Conservation (phyloP, 2,888 invertebrate species). For the Mythimna albipuncta region DNA sequence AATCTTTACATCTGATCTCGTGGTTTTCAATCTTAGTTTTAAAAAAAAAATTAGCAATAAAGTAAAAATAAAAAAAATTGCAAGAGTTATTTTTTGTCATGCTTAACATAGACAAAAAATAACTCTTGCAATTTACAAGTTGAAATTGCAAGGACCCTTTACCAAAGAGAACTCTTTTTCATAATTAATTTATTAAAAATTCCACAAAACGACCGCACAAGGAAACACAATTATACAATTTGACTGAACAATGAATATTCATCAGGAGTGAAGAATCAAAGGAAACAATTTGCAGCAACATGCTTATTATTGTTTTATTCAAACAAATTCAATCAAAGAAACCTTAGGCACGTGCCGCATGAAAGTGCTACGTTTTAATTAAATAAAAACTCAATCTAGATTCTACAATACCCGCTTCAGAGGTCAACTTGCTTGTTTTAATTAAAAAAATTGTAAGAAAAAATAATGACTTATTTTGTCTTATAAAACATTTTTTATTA, state of each 20-base stretch:
- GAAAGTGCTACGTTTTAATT: conserved; percentile 4
- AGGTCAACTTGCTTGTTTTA: background rate
- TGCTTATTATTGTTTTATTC: conserved; percentile 19
- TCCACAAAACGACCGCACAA: background rate
- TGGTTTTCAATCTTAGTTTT: too few relatives aligned
- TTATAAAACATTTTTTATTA: background rate
- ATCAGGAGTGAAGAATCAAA: conserved; percentile 17
- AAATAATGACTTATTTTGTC: background rate
- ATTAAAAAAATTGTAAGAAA: background rate
- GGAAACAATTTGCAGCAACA: conserved; percentile 3
- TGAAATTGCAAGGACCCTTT: too few relatives aligned
- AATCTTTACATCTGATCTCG: too few relatives aligned
- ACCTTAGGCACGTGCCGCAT: background rate
- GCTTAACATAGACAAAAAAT: background rate
- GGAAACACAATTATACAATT: conserved; percentile 4
- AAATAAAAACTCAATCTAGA: background rate
- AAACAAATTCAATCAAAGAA: background rate
- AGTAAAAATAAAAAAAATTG: too few relatives aligned
- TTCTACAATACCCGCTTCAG: background rate
- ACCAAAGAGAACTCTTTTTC: background rate
- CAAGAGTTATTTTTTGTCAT: too few relatives aligned
- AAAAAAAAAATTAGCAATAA: too few relatives aligned
- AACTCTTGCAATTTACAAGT: background rate
- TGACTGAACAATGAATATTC: conserved; percentile 33
- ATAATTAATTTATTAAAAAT: conserved; percentile 4